Base-by-base conservation (phyloP, 2,797 vertebrate genomes). In the Peromyscus eremicus region DNA sequence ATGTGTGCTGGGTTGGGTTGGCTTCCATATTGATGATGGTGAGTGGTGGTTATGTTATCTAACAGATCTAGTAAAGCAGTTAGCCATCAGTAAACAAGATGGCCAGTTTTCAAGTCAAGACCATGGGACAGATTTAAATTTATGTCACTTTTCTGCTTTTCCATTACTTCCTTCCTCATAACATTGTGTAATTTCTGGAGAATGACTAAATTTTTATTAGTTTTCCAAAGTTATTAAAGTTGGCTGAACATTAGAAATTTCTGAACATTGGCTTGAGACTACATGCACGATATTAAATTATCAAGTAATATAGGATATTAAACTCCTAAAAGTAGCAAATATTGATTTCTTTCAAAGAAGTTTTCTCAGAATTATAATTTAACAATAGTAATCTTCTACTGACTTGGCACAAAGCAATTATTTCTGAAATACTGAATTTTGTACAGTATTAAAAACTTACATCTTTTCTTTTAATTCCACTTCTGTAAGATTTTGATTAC, bases 341-440 rank as follows among this genome's bases (percentile, higher is more conserved):
- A 91, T 71, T 87, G 14, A 73, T 94, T 23, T 55, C 91, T 46
- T 34, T 14, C 9, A 66, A 89, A 77, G 43, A 95, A 16, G 37
- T 68, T 90, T 95, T 95, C 43, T 93, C 25, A 89, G 43, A 94
- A 82, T 60, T 91, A 21, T 91, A 97, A 92, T 83, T 95, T 32
- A 55, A 79, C 14, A n/a, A 29, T 25, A 3, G 0, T n/a, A 84
- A 1, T 68, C 25, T 46, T 49, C 5, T 23, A 49, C 34, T 90
- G n/a, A 66, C 13, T 60, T 82, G 23, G 62, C 2, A 75, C 2
- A 43, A 64, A 93, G 85, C 5, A 85, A 29, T 34, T 27, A 88
- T 79, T 93, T 91, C 21, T 91, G 60, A 94, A 94, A 75, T 73
- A 34, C 4, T 80, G 12, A 70, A 68, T 80, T 83, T 81, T 64